phyloP scores from a whole-genome alignment of 1,140 invertebrate genomes.

The Eriosoma lanigerum region DNA sequence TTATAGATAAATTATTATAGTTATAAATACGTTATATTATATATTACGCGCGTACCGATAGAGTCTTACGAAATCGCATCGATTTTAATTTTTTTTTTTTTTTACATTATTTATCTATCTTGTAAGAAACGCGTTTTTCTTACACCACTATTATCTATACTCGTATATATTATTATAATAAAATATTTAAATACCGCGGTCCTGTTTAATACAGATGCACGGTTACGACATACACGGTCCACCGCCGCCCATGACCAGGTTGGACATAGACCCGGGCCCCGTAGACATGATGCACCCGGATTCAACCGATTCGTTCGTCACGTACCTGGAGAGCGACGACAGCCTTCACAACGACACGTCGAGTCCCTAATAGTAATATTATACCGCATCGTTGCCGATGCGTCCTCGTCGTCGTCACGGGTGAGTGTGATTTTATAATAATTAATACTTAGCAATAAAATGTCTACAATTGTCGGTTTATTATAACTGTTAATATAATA shows the following conservation, averaged over 20 bases:
- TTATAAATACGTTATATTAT: no score
- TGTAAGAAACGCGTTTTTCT: no score
- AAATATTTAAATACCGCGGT: slow-evolving; percentile 18
- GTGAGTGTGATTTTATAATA: no score
- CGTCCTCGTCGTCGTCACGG: neutral
- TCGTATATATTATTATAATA: neutral
- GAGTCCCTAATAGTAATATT: slow-evolving; percentile 61
- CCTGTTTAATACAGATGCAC: slow-evolving; percentile 75
- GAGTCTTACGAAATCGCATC: neutral
- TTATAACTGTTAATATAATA: no score
- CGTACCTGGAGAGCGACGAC: slow-evolving; percentile 85
- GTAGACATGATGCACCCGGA: slow-evolving; percentile 74
- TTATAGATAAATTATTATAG: no score
- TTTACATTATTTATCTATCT: no score
- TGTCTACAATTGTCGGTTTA: no score
- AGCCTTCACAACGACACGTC: slow-evolving; percentile 67
- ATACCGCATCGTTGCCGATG: neutral
- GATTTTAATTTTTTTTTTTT: neutral
- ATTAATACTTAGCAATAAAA: no score
- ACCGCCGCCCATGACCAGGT: slow-evolving; percentile 55
- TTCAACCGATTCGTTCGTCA: slow-evolving; percentile 84
- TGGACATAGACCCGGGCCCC: slow-evolving; percentile 59
- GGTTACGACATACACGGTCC: slow-evolving; percentile 73
- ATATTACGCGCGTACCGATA: no score
- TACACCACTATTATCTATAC: neutral